Conservation (phyloP, 1,140 invertebrate species). For the Dinoponera quadriceps region DNA sequence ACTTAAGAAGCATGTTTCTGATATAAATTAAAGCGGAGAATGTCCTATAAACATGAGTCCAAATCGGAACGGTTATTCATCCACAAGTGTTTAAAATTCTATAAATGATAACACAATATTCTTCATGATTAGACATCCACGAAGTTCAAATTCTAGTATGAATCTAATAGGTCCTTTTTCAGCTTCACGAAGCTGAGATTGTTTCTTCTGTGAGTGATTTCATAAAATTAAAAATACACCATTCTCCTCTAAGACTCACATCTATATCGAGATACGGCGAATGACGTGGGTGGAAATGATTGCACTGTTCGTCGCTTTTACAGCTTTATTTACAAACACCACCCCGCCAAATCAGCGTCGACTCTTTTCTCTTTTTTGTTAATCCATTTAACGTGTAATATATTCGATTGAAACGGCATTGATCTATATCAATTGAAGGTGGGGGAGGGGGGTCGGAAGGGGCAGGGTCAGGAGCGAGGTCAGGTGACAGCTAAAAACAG, state of each 20-base stretch:
- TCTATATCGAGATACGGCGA: not conserved
- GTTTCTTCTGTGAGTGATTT: too few species aligned
- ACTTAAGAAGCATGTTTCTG: too few species aligned
- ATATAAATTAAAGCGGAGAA: too few species aligned
- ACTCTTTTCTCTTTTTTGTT: constrained; percentile 50
- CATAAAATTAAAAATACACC: not conserved
- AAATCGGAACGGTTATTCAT: too few species aligned
- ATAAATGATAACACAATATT: too few species aligned
- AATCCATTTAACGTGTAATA: constrained; percentile 64
- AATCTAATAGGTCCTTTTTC: too few species aligned
- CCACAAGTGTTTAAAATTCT: too few species aligned
- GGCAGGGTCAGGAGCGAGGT: constrained; percentile 3
- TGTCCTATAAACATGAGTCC: too few species aligned
- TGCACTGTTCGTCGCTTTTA: constrained; percentile 62
- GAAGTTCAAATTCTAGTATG: too few species aligned
- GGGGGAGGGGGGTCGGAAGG: not conserved
- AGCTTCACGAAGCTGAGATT: too few species aligned
- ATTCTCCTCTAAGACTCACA: not conserved
- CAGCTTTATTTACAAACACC: constrained; percentile 74
- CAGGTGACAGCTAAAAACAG: constrained; percentile 58
- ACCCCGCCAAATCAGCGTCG: constrained; percentile 59
- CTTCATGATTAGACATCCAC: too few species aligned
- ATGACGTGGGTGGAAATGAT: constrained; percentile 34
- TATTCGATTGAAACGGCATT: constrained; percentile 61
- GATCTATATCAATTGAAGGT: constrained; percentile 51